Evolutionary conservation across 2,113 vertebrate species (phyloP).

Genomic region (Myocastor coypus): DNA sequence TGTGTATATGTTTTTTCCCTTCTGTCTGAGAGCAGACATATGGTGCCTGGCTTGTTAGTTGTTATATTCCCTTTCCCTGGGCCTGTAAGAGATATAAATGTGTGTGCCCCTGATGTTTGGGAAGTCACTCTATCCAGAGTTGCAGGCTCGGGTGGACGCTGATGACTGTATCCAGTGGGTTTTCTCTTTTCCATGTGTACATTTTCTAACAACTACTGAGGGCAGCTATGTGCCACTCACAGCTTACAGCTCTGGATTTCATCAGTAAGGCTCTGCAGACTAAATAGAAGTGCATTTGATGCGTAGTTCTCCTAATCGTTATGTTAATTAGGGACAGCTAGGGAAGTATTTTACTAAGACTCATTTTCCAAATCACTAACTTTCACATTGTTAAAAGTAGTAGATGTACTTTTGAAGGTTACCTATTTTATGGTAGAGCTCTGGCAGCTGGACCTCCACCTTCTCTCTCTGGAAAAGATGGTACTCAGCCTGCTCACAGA

Average conservation of each 20-base stretch:
- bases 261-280: neutral
- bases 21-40: neutral
- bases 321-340: slow-evolving; percentile 1
- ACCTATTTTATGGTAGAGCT: slow-evolving; percentile 99
- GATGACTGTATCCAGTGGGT: neutral
- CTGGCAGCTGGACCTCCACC: slow-evolving; percentile 97
- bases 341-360: neutral
- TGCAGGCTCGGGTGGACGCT: neutral
- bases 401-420: slow-evolving; percentile 69
- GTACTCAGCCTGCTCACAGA: slow-evolving; percentile 98
- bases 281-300: neutral
- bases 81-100: neutral
- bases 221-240: neutral
- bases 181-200: neutral
- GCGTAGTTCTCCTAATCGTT: neutral
- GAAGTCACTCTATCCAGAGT: neutral
- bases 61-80: neutral
- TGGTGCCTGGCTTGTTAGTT: neutral
- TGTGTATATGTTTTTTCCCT: neutral
- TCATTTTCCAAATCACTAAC: neutral
- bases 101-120: neutral
- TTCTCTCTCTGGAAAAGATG: slow-evolving; percentile 99
- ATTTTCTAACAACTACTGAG: neutral
- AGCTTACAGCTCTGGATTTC: neutral
- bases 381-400: neutral